phyloP scores from a whole-genome alignment of 2,888 invertebrate genomes.

The Elysia crispata region DNA sequence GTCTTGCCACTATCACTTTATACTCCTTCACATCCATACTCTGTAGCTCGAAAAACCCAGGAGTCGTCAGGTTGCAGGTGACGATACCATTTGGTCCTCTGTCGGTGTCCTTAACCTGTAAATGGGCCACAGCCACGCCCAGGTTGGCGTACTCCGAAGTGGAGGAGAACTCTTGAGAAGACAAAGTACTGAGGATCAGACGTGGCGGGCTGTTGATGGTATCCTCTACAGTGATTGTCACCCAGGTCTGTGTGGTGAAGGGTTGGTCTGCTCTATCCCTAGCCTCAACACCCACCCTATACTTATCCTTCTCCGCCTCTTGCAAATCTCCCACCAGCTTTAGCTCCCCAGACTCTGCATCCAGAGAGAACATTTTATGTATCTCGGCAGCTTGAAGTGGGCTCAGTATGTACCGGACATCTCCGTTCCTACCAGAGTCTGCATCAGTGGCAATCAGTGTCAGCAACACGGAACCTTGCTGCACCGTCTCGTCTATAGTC shows the following conservation, averaged over 20 bases:
- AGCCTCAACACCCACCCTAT: constrained; percentile 65
- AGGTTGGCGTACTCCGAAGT: constrained; percentile 90
- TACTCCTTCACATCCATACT: constrained; percentile 67
- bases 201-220: constrained; percentile 97
- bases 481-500: constrained; percentile 65
- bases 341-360: constrained; percentile 63
- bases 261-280: constrained; percentile 64
- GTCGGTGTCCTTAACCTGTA: constrained; percentile 90
- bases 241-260: constrained; percentile 62
- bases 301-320: constrained; percentile 60
- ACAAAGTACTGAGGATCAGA: constrained; percentile 58
- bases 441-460: constrained; percentile 89
- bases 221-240: constrained; percentile 81
- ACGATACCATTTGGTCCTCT: constrained; percentile 90
- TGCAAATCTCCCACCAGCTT: constrained; percentile 62
- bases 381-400: constrained; percentile 58
- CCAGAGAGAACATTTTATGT: constrained; percentile 59
- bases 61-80: constrained; percentile 56
- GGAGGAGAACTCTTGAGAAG: constrained; percentile 44
- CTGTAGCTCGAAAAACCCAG: constrained; percentile 60
- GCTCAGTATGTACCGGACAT: constrained; percentile 78
- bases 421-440: constrained; percentile 88
- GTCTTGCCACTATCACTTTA: constrained; percentile 78
- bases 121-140: constrained; percentile 84
- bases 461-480: constrained; percentile 60